phyloP scores from a whole-genome alignment of 2,113 vertebrate genomes.

The Micronycteris hirsuta region DNA sequence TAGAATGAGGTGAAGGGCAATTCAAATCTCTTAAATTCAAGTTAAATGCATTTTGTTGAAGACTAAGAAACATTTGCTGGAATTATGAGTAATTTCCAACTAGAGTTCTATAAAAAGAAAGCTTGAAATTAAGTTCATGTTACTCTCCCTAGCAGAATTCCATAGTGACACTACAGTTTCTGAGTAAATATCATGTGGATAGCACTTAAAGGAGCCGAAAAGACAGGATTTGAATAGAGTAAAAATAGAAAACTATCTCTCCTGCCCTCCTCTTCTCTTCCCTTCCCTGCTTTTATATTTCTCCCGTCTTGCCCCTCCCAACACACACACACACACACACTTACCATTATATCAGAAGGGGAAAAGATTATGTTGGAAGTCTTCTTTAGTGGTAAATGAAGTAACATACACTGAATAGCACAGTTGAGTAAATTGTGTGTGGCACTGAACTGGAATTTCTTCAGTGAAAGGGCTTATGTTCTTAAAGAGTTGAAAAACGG shows the following conservation, averaged over 20 bases:
- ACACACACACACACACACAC: neutral
- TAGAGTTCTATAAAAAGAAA: constrained; percentile 27
- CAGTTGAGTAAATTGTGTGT: constrained; percentile 11
- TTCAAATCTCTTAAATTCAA: neutral
- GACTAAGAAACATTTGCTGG: constrained; percentile 11
- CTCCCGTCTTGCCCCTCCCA: neutral
- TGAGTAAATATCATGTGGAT: neutral
- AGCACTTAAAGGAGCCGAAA: neutral
- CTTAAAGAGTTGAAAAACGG: constrained; percentile 44
- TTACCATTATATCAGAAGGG: neutral
- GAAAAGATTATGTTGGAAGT: neutral
- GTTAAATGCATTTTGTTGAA: constrained; percentile 3
- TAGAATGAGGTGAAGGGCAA: neutral
- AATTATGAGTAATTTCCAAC: constrained; percentile 29
- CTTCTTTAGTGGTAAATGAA: neutral
- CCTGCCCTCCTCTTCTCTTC: too few species aligned
- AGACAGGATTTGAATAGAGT: neutral
- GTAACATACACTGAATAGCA: neutral
- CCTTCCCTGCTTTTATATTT: neutral
- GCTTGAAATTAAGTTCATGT: neutral
- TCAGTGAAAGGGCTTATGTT: constrained; percentile 53
- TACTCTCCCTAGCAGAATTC: neutral
- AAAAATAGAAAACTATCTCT: neutral
- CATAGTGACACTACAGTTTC: neutral
- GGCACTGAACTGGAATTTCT: constrained; percentile 15